Evolutionary conservation across 2,797 vertebrate genomes (phyloP).

Genomic region (Synanceia verrucosa): DNA sequence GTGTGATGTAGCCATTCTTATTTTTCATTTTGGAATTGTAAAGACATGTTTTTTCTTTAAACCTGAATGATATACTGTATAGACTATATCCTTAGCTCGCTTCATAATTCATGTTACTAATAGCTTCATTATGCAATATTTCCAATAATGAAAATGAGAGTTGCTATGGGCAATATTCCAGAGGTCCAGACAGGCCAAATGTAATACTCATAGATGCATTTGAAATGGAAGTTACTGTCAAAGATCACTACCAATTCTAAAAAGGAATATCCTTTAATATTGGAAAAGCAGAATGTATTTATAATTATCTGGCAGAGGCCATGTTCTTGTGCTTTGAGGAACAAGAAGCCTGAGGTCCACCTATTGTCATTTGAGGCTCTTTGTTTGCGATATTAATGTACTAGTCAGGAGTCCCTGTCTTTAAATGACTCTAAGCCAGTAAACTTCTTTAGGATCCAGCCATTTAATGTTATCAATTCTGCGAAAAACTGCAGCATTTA

Average conservation of each 20-base stretch:
- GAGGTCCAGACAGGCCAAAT: constrained; percentile 2
- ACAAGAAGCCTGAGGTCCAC: not conserved
- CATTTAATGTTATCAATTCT: not conserved
- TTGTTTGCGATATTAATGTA: too few relatives aligned
- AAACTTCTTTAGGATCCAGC: not conserved
- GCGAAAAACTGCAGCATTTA: not conserved
- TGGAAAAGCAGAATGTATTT: not conserved
- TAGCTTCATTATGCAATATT: not conserved
- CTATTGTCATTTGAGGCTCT: not conserved
- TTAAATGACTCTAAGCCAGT: not conserved
- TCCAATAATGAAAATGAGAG: not conserved
- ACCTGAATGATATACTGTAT: not conserved
- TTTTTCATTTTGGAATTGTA: not conserved
- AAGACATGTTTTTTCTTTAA: not conserved
- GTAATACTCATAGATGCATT: constrained; percentile 13
- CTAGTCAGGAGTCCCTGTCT: too few relatives aligned
- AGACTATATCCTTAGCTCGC: not conserved
- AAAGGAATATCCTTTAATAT: constrained; percentile 19
- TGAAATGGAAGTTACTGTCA: constrained; percentile 13
- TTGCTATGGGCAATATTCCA: not conserved
- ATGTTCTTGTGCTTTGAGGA: not conserved
- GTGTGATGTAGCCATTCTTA: not conserved
- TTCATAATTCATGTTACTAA: not conserved
- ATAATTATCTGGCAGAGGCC: not conserved
- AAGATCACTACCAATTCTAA: constrained; percentile 2